Evolutionary conservation across 2,113 vertebrate genomes (phyloP), one percentile per base, ranked within the genome.

Genomic region (Origma solitaria): DNA sequence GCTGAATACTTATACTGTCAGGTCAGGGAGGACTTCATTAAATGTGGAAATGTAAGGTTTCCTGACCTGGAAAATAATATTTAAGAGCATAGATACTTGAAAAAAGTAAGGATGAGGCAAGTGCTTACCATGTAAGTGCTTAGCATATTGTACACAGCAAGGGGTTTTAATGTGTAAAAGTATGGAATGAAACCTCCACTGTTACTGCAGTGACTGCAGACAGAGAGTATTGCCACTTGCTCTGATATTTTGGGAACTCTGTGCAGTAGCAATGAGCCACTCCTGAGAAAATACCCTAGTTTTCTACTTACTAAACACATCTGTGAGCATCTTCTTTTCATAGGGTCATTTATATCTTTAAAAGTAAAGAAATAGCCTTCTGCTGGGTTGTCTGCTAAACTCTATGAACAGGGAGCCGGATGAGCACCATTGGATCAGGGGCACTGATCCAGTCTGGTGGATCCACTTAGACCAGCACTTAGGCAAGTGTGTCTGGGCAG

Each of bases 391-490:
- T 60, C 45, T 86, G 5, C 33, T 64, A 11, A 49, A 13, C 64
- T 56, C 4, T 40, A 1, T 42, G 51, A 64, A 7, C 2, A 0
- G n/a, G 54, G 58, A 58, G 69, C 37, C 5, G 1, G 40, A 13
- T 14, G 64, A 81, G 22, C 49, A 57, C 37, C 33, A 1, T 1
- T 37, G 0, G 35, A 31, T 60, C 28, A n/a, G 71, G 50, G 38
- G 9, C 23, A 7, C 33, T 40, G 25, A 9, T 30, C 33, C 7
- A 3, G 3, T 25, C 33, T 30, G 60, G 28, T 64, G 37, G 33
- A 17, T 56, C 40, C 20, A 3, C 4, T 5, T 25, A 28, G 61
- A 42, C 23, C 30, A 76, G 60, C 14, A 2, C 22, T n/a, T 66
- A 17, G 27, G 22, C 53, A 64, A 38, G 38, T 15, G 62, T 9